Evolutionary conservation across 1,140 invertebrate genomes (phyloP).

Genomic region (Chlorops oryzae): DNA sequence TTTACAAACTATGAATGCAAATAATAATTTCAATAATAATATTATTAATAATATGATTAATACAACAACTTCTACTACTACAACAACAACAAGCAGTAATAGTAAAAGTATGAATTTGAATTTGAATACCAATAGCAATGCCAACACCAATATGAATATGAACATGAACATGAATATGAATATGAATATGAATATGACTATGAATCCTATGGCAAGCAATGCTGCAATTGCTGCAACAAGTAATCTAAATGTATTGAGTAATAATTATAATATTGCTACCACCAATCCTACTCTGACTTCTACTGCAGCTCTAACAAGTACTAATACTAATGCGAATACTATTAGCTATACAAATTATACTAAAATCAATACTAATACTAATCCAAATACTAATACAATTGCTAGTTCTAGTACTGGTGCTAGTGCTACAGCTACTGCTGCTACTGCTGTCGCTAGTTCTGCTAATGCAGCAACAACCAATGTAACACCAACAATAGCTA

Average conservation of each 20-base stretch:
- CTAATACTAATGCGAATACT: slow-evolving; percentile 14
- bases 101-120: slow-evolving; percentile 15
- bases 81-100: slow-evolving; percentile 6
- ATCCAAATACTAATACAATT: slow-evolving; percentile 23
- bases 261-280: not conserved
- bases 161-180: slow-evolving; percentile 28
- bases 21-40: slow-evolving; percentile 10
- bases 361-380: slow-evolving; percentile 24
- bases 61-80: slow-evolving; percentile 10
- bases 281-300: slow-evolving; percentile 5
- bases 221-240: too few species aligned
- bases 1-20: not conserved
- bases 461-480: slow-evolving; percentile 19
- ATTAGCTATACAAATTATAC: not conserved
- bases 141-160: slow-evolving; percentile 10
- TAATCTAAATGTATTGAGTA: slow-evolving; percentile 8
- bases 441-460: slow-evolving; percentile 12
- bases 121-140: slow-evolving; percentile 2
- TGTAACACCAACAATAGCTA: slow-evolving; percentile 19
- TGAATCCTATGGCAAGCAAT: too few species aligned
- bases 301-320: slow-evolving; percentile 1
- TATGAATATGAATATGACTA: slow-evolving; percentile 28
- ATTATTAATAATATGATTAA: slow-evolving; percentile 1
- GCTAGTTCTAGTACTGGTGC: slow-evolving; percentile 12
- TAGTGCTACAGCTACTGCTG: slow-evolving; percentile 10